These are phyloP conservation scores for Protophormia terraenovae DNA, from an alignment of 2,888 invertebrate species.

Conservation along the genomic window DNA sequence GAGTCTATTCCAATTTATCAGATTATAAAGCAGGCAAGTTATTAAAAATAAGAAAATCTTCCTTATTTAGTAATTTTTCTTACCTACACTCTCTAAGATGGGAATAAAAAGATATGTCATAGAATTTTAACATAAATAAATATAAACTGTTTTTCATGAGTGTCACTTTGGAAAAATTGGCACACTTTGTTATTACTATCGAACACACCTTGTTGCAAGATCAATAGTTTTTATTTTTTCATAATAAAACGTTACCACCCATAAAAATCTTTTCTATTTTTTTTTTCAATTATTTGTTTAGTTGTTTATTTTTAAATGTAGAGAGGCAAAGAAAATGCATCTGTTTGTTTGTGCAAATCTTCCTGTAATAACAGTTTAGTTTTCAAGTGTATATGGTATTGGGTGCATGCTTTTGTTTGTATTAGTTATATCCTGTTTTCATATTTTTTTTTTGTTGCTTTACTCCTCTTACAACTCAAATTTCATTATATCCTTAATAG, in stretches of 20 bases:
- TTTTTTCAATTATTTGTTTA: constrained; percentile 1
- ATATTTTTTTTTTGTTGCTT: constrained; percentile 11
- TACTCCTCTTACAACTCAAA: constrained; percentile 33
- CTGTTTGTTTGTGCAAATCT: constrained; percentile 44
- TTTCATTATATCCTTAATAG: constrained; percentile 42
- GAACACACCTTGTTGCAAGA: constrained; percentile 48
- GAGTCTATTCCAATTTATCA: constrained; percentile 1
- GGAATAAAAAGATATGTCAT: not conserved
- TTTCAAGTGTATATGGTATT: constrained; percentile 3
- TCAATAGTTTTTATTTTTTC: constrained; percentile 21
- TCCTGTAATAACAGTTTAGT: not conserved
- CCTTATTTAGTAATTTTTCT: not conserved
- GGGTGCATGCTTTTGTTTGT: constrained; percentile 8
- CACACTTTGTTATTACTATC: constrained; percentile 48
- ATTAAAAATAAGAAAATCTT: constrained; percentile 1
- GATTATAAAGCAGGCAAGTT: not conserved
- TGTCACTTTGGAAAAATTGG: constrained; percentile 46
- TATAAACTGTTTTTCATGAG: not conserved
- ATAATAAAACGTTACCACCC: not conserved
- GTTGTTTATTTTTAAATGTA: not conserved
- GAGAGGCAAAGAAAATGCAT: constrained; percentile 13
- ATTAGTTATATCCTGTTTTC: constrained; percentile 43
- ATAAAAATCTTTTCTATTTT: not conserved
- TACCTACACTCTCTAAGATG: constrained; percentile 6
- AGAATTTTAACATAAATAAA: not conserved